Evolutionary conservation across 2,888 invertebrate species (phyloP).

Genomic region (Cataglyphis rosenhaueri): DNA sequence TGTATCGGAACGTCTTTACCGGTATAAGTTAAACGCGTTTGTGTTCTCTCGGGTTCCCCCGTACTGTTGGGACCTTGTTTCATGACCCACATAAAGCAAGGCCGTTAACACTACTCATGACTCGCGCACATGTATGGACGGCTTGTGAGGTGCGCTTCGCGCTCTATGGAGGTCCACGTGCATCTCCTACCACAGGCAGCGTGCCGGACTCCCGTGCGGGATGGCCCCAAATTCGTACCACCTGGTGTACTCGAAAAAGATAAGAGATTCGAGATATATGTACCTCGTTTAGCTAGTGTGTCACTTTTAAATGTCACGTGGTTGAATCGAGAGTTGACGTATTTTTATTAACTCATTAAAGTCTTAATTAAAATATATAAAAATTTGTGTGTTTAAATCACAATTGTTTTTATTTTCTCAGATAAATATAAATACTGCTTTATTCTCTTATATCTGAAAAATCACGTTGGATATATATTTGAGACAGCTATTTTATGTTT

Average conservation of each 20-base stretch:
- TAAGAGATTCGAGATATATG: slow-evolving; percentile 20
- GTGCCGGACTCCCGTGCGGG: slow-evolving; percentile 35
- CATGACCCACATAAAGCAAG: slow-evolving; percentile 85
- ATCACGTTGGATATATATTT: slow-evolving; percentile 8
- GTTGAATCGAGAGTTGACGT: slow-evolving; percentile 31
- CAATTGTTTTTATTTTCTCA: not conserved
- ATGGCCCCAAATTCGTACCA: slow-evolving; percentile 50
- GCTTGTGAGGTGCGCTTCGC: slow-evolving; percentile 65
- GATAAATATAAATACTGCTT: not conserved
- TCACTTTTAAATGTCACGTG: slow-evolving; percentile 30
- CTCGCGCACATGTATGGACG: slow-evolving; percentile 76
- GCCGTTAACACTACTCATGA: slow-evolving; percentile 84
- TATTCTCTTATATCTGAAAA: not conserved
- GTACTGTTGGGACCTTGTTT: slow-evolving; percentile 84
- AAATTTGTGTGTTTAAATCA: not conserved
- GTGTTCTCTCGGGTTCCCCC: slow-evolving; percentile 73
- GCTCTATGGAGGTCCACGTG: slow-evolving; percentile 69
- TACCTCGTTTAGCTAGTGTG: slow-evolving; percentile 24
- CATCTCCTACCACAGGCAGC: slow-evolving; percentile 35
- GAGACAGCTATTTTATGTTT: not conserved
- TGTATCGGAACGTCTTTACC: no score
- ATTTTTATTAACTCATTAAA: slow-evolving; percentile 15
- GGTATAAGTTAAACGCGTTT: slow-evolving; percentile 18
- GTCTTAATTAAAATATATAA: not conserved
- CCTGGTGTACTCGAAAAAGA: slow-evolving; percentile 25